Conservation (phyloP, 2,113 vertebrate genomes). For the Lates calcarifer region DNA sequence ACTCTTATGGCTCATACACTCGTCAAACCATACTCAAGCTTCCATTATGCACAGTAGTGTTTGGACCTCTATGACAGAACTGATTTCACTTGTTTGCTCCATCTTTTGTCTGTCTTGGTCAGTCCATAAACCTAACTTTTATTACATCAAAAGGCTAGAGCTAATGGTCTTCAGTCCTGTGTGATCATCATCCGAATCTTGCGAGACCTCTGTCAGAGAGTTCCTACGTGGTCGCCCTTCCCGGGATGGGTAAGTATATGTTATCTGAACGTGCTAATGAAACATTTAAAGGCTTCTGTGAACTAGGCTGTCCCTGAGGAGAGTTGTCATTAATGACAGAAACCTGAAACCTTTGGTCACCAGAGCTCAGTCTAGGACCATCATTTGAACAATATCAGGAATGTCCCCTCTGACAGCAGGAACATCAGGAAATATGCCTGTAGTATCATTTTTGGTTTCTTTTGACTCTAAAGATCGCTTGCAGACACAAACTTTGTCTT, state of each 20-base stretch:
- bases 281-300: background rate
- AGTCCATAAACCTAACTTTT: slow-evolving; percentile 88
- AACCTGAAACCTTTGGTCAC: background rate
- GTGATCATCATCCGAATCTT: slow-evolving; percentile 99
- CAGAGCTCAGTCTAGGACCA: too few relatives aligned
- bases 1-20: slow-evolving; percentile 51
- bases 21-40: slow-evolving; percentile 86
- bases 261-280: background rate
- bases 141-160: slow-evolving; percentile 98
- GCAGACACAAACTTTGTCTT: too few relatives aligned
- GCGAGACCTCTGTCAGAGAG: slow-evolving; percentile 96
- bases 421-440: too few relatives aligned
- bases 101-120: slow-evolving; percentile 59
- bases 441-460: too few relatives aligned
- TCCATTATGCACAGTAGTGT: slow-evolving; percentile 96
- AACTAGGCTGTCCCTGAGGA: background rate
- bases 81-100: slow-evolving; percentile 76
- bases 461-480: too few relatives aligned
- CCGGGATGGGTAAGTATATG: slow-evolving; percentile 94
- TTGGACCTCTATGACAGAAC: slow-evolving; percentile 89
- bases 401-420: too few relatives aligned
- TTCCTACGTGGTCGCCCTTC: slow-evolving; percentile 97
- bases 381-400: too few relatives aligned
- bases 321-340: background rate
- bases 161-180: slow-evolving; percentile 98